Base-by-base conservation (phyloP, 2,797 vertebrate genomes). In the Chloroceryle inda region DNA sequence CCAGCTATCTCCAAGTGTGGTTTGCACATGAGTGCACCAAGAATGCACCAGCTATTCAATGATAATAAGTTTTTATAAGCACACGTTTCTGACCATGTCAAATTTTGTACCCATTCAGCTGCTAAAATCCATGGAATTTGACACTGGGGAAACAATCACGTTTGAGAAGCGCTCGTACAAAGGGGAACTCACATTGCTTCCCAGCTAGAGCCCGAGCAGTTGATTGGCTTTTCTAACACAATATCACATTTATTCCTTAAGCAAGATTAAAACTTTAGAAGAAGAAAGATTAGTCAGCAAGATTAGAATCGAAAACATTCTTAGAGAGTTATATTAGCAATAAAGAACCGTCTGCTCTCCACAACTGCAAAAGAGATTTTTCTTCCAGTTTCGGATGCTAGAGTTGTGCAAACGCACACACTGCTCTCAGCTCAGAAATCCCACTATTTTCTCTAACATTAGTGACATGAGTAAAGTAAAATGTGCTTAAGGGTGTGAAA, bases 21-120 rank as follows among this genome's bases (percentile, higher is more conserved):
- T 87, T 93, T 61, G 90, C 95, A 94, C 97, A 96, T 97, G 95
- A 97, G 95, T 85, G 94, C 95, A 96, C 86, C 95, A 96, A 75
- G 95, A 97, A 97, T 97, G 95, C 84, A 14, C 22, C 77, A 21
- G 83, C 97, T 92, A 96, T 94, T 97, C 95, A 94, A 7, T 5
- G 5, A 68, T 67, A 92, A 75, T 82, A 85, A 84, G 68, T 92
- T 97, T 95, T 95, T 42, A 91, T 81, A 84, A 85, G 86, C 80
- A 90, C 91, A 95, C 42, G 64, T 96, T 92, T 95, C 93, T 96
- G 86, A 93, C 83, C 84, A 85, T 72, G 94, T 88, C 95, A 96
- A 77, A 89, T 88, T 93, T 82, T 92, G 82, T 91, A 83, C 53
- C 73, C 77, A 45, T 94, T 96, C 94, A 92, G 89, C 88, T 33